A percentile compares a stretch with the other conserved stretches of the same genome.
These are phyloP conservation scores for Lissocephala sabroskyi DNA, from an alignment of 2,888 invertebrate genomes.

Conservation along the genomic window DNA sequence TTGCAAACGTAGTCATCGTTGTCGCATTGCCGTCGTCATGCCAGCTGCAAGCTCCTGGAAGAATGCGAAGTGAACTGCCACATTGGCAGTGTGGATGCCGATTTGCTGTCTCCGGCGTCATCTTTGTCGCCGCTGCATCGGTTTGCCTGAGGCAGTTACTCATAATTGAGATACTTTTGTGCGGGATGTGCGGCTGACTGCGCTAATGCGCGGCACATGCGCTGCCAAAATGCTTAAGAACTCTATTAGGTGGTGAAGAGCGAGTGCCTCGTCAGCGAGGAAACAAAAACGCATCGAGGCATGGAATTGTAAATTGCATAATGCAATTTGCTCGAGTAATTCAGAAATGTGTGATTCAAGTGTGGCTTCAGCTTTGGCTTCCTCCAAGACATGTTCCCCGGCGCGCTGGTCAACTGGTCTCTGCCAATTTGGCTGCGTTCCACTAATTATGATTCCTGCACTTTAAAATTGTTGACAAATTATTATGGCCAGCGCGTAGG, in stretches of 20 bases:
- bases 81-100: no score
- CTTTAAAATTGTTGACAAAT: conserved; percentile 62
- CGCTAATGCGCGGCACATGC: conserved; percentile 32
- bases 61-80: no score
- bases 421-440: no score
- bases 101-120: neutral
- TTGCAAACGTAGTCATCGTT: conserved; percentile 25
- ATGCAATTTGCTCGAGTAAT: no score
- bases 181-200: conserved; percentile 31
- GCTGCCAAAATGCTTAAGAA: conserved; percentile 37
- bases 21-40: no score
- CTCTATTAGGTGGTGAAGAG: conserved; percentile 43
- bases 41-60: no score
- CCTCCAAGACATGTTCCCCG: no score
- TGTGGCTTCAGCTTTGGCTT: no score
- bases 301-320: neutral
- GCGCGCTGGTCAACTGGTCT: no score
- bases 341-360: no score
- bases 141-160: conserved; percentile 11
- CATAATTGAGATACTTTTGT: conserved; percentile 38
- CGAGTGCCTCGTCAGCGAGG: conserved; percentile 13
- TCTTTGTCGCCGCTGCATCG: conserved; percentile 10
- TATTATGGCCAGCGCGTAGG: conserved; percentile 45
- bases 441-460: conserved; percentile 61
- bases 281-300: no score